Evolutionary conservation across 2,797 vertebrate species (phyloP), one percentile per base, ranked within the genome.

Genomic region (Peromyscus attwateri): DNA sequence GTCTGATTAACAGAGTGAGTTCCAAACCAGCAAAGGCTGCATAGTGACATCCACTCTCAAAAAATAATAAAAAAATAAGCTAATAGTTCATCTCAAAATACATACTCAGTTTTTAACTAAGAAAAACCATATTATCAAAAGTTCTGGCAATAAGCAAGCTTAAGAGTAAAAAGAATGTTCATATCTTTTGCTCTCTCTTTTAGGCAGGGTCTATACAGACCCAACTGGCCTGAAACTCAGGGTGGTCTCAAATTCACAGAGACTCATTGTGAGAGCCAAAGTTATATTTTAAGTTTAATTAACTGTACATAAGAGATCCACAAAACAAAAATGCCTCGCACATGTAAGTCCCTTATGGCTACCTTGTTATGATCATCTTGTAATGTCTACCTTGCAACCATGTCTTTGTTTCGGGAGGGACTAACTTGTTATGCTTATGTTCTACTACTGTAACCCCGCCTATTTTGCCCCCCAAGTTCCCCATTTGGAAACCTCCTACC

Each of bases 71-170:
- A 77, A 91, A 95, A 93, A 62, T 68, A n/a, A 85, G 6, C 17
- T 57, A 87, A 37, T 88, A 85, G 66, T 95, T 94, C 80, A 82
- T 57, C 60, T 91, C 68, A 66, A 92, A 96, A 64, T 77, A 27
- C 12, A 89, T 55, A 91, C 85, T 77, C 5, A 27, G 80, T 75
- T 92, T 29, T 80, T 84, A 66, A 62, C 55, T 71, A 93, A 79
- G 60, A 92, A 71, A 92, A 64, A 34, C 25, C 70, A 52, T 49
- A 81, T 87, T 83, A 89, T 83, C 62, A 94, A 95, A 93, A 87
- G 60, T 5, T 55, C 57, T 2, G 77, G 43, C 9, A 55, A 57
- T 52, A 91, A 95, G 62, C 75, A 93, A 95, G 77, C 23, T 46
- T 75, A 57, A 87, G 25, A 87, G 7, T 77, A 49, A 77, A 55